phyloP scores from a whole-genome alignment of 1,140 invertebrate genomes.

The Pollicipes pollicipes region DNA sequence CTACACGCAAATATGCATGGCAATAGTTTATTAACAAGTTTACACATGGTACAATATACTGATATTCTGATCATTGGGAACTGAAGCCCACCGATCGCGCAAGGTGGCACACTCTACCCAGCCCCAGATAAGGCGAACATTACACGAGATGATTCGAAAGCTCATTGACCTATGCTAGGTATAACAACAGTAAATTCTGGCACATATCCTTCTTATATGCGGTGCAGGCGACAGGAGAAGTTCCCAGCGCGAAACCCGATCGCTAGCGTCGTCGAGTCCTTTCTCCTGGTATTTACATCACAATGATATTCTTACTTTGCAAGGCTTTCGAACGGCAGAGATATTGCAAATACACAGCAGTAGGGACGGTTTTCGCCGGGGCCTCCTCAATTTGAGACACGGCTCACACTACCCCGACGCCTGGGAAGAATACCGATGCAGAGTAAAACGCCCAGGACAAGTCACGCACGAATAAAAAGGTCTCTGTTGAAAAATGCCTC shows the following conservation, averaged over 20 bases:
- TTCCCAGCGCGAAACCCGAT: no score
- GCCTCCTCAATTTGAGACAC: no score
- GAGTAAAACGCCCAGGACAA: neutral
- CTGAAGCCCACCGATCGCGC: neutral
- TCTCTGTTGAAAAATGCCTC: neutral
- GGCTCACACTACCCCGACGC: no score
- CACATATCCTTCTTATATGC: neutral
- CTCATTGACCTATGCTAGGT: neutral
- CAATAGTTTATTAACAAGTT: constrained; percentile 2
- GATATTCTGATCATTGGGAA: neutral
- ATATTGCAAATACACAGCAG: neutral
- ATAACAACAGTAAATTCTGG: neutral
- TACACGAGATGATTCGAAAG: neutral
- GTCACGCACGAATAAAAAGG: neutral
- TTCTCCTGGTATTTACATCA: neutral
- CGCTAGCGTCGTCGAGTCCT: no score
- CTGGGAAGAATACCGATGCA: no score
- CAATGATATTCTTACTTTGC: neutral
- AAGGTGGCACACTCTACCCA: neutral
- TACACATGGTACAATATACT: neutral
- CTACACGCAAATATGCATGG: neutral
- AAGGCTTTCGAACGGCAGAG: neutral
- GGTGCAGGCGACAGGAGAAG: neutral
- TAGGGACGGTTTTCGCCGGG: neutral
- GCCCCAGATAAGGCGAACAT: neutral